These are phyloP conservation scores for Eupleurogrammus muticus DNA, from an alignment of 2,797 vertebrate species.

Conservation along the genomic window DNA sequence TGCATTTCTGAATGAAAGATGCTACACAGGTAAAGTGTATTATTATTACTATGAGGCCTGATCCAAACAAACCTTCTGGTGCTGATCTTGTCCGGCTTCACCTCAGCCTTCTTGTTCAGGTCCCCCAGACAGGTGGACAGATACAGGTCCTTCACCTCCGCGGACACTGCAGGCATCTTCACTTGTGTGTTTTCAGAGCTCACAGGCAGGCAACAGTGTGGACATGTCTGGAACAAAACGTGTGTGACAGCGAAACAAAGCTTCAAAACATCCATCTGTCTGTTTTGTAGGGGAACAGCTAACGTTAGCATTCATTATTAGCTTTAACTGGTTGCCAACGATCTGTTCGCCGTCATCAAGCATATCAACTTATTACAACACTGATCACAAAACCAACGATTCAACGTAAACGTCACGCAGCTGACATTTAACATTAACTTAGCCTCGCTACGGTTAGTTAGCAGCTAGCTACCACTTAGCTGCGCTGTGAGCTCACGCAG, in stretches of 20 bases:
- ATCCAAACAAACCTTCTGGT: constrained; percentile 88
- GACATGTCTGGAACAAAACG: constrained; percentile 60
- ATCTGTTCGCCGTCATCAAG: neutral
- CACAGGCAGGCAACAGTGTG: constrained; percentile 43
- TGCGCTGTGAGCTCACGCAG: constrained; percentile 52
- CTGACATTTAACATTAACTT: neutral
- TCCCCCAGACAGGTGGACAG: constrained; percentile 94
- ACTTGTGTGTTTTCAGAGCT: constrained; percentile 56
- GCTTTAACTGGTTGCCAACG: neutral
- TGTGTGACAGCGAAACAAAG: neutral
- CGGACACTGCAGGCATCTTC: constrained; percentile 94
- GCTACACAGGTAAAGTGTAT: too few relatives aligned
- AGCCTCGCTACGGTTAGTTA: constrained; percentile 31
- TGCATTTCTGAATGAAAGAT: too few relatives aligned
- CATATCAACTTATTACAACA: neutral
- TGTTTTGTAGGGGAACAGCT: neutral
- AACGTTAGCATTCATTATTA: neutral
- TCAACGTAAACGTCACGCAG: neutral
- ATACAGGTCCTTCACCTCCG: constrained; percentile 93
- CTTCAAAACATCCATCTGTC: neutral
- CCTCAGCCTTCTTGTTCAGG: constrained; percentile 96
- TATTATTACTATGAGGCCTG: too few relatives aligned
- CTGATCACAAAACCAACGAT: fast-evolving
- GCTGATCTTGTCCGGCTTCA: constrained; percentile 92
- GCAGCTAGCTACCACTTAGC: constrained; percentile 49